These are phyloP conservation scores for Oxytorus armatus DNA, from an alignment of 2,888 invertebrate species.

Conservation along the genomic window DNA sequence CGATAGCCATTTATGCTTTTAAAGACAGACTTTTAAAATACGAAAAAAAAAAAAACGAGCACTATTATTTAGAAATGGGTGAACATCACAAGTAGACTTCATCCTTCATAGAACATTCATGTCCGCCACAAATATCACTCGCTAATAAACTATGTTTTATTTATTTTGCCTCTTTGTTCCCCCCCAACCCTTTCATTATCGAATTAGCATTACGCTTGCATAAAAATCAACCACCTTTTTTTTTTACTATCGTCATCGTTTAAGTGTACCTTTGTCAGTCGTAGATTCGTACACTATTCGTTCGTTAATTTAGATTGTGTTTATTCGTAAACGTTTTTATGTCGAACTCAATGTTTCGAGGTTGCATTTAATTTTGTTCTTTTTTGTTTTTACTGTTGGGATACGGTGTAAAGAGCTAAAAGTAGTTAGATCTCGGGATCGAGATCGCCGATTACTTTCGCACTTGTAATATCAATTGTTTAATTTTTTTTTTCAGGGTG, in stretches of 20 bases:
- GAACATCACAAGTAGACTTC: conserved; percentile 45
- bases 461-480: conserved; percentile 17
- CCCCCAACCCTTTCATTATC: conserved; percentile 6
- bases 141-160: conserved; percentile 64
- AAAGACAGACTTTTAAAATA: conserved; percentile 4
- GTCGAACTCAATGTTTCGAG: conserved; percentile 14
- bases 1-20: background rate
- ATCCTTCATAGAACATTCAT: conserved; percentile 36
- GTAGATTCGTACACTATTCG: conserved; percentile 18
- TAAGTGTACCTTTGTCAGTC: conserved; percentile 2
- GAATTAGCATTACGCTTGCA: conserved; percentile 1
- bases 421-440: background rate
- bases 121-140: conserved; percentile 29
- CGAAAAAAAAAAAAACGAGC: no score
- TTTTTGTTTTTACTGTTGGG: conserved; percentile 11
- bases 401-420: conserved; percentile 28
- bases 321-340: conserved; percentile 14
- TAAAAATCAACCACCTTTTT: background rate
- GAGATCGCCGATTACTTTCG: background rate
- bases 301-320: background rate
- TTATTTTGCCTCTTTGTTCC: background rate
- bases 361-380: conserved; percentile 25
- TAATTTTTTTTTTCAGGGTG: conserved; percentile 84
- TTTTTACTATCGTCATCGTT: background rate
- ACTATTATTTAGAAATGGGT: conserved; percentile 7